These are phyloP conservation scores for Microtus ochrogaster DNA, from an alignment of 2,113 vertebrate species.

Conservation along the genomic window DNA sequence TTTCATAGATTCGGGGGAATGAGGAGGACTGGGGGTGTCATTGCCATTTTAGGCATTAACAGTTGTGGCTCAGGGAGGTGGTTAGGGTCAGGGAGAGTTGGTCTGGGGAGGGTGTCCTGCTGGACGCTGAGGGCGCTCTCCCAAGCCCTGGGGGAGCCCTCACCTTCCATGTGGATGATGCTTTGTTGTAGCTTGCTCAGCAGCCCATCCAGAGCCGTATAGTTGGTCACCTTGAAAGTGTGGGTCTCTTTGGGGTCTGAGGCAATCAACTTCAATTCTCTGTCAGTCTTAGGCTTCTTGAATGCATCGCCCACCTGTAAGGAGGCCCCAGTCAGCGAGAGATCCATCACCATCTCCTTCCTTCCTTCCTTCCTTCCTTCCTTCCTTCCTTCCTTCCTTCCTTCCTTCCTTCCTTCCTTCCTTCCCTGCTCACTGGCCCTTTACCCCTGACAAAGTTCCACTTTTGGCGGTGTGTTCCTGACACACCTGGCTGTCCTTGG, in stretches of 20 bases:
- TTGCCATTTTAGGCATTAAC: background rate
- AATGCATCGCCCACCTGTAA: constrained; percentile 86
- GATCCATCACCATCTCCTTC: background rate
- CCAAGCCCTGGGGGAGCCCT: background rate
- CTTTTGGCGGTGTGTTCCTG: background rate
- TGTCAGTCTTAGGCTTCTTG: background rate
- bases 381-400: background rate
- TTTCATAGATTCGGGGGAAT: background rate
- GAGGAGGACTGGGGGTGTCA: background rate
- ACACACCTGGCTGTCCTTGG: background rate
- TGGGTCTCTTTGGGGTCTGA: constrained; percentile 81
- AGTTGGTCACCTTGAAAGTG: constrained; percentile 87
- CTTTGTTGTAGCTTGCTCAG: constrained; percentile 83
- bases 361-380: background rate
- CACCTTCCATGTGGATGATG: constrained; percentile 87
- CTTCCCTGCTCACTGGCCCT: background rate
- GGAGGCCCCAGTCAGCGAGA: background rate
- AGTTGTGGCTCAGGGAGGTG: background rate
- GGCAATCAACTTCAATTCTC: constrained; percentile 86
- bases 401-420: background rate
- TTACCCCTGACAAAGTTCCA: background rate
- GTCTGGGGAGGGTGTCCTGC: background rate
- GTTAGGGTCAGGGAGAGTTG: background rate
- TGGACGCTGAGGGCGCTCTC: background rate
- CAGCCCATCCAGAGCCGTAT: constrained; percentile 84